Evolutionary conservation across 2,888 invertebrate genomes (phyloP).

Genomic region (Sminthurinus aureus): DNA sequence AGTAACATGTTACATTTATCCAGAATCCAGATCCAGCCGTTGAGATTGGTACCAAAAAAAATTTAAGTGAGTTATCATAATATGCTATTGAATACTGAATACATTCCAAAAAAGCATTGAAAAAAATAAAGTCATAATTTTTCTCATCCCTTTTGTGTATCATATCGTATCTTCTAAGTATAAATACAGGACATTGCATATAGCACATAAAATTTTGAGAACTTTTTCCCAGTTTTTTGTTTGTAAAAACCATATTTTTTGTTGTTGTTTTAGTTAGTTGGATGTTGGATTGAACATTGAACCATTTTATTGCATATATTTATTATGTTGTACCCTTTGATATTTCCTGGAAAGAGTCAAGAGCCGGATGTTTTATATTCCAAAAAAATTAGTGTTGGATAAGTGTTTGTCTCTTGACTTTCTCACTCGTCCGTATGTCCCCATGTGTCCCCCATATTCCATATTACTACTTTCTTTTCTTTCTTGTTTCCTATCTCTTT

Average conservation of each 20-base stretch:
- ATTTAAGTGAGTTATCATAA: not conserved
- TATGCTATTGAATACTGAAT: not conserved
- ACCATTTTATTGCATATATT: slow-evolving; percentile 12
- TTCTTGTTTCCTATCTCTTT: no score
- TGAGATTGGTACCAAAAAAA: not conserved
- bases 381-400: not conserved
- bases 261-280: not conserved
- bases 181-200: not conserved
- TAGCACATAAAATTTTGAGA: no score
- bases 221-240: no score
- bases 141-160: not conserved
- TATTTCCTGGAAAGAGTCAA: slow-evolving; percentile 20
- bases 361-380: slow-evolving; percentile 12
- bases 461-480: not conserved
- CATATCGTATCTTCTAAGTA: not conserved
- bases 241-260: not conserved
- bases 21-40: no score
- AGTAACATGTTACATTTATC: no score
- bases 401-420: not conserved
- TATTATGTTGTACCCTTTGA: slow-evolving; percentile 5
- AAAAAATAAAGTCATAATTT: slow-evolving; percentile 1
- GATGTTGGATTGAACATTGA: not conserved
- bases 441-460: slow-evolving; percentile 15
- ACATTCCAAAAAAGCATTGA: not conserved
- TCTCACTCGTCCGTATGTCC: not conserved